Conservation (phyloP, 2,113 vertebrate genomes). For the Patagioenas fasciata region DNA sequence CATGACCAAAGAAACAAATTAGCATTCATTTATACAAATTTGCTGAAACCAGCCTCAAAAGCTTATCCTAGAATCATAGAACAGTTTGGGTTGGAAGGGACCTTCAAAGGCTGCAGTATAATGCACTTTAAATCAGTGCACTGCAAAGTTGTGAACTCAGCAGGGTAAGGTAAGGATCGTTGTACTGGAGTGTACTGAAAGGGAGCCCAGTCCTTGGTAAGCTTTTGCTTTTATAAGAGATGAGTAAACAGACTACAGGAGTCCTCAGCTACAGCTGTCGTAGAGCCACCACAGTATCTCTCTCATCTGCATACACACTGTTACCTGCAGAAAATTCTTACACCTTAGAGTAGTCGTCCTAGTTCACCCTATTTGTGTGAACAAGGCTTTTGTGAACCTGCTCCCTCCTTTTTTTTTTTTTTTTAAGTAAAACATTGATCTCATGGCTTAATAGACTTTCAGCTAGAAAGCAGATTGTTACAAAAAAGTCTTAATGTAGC, state of each 20-base stretch:
- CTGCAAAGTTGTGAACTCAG: rapidly evolving
- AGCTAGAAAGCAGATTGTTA: not conserved
- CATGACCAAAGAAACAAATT: not conserved
- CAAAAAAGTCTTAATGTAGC: not conserved
- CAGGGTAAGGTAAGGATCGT: too few species aligned
- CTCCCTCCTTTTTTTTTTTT: not conserved
- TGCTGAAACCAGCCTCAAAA: not conserved
- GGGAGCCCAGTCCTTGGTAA: not conserved
- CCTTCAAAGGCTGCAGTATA: too few species aligned
- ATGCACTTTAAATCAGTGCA: rapidly evolving
- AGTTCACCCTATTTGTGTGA: not conserved
- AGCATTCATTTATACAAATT: not conserved
- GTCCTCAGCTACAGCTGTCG: not conserved
- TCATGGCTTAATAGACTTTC: not conserved
- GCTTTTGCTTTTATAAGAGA: not conserved
- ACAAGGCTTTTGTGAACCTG: not conserved
- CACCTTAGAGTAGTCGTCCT: not conserved
- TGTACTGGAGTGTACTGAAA: not conserved
- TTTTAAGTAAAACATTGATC: not conserved
- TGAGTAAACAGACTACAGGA: rapidly evolving
- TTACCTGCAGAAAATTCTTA: not conserved
- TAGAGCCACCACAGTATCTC: not conserved
- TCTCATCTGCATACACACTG: not conserved
- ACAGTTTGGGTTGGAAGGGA: too few species aligned
- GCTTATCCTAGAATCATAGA: rapidly evolving